Evolutionary conservation across 2,888 invertebrate species (phyloP).

Genomic region (Plemyria rubiginata): DNA sequence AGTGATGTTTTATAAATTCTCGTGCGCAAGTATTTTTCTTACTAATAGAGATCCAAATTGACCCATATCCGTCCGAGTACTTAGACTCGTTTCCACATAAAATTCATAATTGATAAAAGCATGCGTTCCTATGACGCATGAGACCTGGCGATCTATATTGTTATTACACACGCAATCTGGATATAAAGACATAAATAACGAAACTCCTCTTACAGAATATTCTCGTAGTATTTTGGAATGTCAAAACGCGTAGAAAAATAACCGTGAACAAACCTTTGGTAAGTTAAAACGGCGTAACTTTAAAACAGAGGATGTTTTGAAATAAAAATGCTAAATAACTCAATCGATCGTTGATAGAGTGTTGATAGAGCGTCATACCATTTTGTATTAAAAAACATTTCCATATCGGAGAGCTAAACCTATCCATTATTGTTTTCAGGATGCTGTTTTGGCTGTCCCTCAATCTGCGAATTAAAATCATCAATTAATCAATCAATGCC

Average conservation of each 20-base stretch:
- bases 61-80: constrained; percentile 41
- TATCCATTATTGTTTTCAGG: too few species aligned
- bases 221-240: constrained; percentile 13
- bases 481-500: too few species aligned
- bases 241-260: constrained; percentile 11
- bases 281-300: constrained; percentile 4
- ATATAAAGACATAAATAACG: constrained; percentile 77
- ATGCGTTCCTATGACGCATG: constrained; percentile 59
- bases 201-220: constrained; percentile 19
- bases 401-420: too few species aligned
- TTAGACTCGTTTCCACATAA: constrained; percentile 38
- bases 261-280: constrained; percentile 5
- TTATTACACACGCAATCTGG: constrained; percentile 69
- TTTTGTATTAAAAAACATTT: too few species aligned
- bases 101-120: constrained; percentile 50
- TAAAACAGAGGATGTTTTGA: not conserved
- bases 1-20: not conserved
- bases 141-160: constrained; percentile 63
- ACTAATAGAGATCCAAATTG: constrained; percentile 34
- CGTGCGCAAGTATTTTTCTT: constrained; percentile 18
- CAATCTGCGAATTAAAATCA: too few species aligned
- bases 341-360: too few species aligned
- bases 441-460: too few species aligned
- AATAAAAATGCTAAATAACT: too few species aligned
- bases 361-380: too few species aligned